Evolutionary conservation across 2,797 vertebrate genomes (phyloP), one percentile per base, ranked within the genome.

Genomic region (Gephyroberyx darwinii): DNA sequence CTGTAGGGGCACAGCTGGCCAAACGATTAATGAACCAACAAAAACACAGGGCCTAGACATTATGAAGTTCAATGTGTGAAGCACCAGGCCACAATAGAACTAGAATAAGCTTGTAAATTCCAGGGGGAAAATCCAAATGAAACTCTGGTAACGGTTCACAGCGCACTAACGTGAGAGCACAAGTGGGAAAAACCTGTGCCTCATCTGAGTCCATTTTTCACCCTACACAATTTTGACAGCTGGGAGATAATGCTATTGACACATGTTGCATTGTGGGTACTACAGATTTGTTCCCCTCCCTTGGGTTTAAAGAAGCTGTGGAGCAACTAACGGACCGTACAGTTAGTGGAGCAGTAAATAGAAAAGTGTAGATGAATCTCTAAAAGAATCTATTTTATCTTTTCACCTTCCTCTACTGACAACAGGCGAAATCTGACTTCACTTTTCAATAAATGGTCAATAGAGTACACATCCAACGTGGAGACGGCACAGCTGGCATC

Each of bases 71-170:
- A 82, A 79, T 60, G 79, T 85, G 84, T 86, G 81, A 90, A 82
- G 77, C 54, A 80, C 53, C 78, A 71, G 85, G 78, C 77, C 78
- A 84, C 82, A 86, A 85, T 65, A 79, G 87, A 83, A 89, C 80
- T 86, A 90, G 84, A 88, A 88, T 83, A 84, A 80, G 75, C 89
- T 88, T 78, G 86, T 88, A 91, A 88, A 91, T 92, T 92, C 87
- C 87, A 77, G 64, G 50, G 79, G 8, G 71, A 75, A 74, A 62
- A 70, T 71, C 69, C 65, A 80, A 82, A 82, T 72, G 70, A 89
- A 90, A 88, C 75, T 79, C 74, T 35, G 72, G 76, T 85, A 82
- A 88, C 65, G 26, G 64, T 67, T 90, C 66, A 67, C 39, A 35
- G 72, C 37, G 59, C 65, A 65, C 65, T 59, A 71, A 69, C 43